These are phyloP conservation scores for Ichneumon xanthorius DNA, from an alignment of 2,888 invertebrate species.

Conservation along the genomic window DNA sequence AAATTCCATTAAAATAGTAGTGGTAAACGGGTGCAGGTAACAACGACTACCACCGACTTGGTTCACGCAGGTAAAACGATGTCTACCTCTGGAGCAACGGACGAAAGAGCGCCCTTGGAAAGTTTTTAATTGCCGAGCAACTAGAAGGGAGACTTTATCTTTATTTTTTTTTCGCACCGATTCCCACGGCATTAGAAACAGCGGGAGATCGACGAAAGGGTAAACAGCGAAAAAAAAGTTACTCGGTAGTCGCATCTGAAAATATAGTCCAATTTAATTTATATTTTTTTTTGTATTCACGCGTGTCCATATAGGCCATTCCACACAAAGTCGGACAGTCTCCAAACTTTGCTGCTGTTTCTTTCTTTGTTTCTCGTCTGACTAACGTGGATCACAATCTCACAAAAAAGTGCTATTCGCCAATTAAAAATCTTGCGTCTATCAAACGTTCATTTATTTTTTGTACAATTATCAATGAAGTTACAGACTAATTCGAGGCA, in stretches of 20 bases:
- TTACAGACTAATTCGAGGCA: background rate
- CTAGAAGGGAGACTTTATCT: constrained; percentile 16
- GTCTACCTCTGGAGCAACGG: constrained; percentile 44
- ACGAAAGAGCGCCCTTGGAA: constrained; percentile 61
- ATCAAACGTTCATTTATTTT: background rate
- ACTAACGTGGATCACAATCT: background rate
- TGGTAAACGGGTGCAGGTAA: constrained; percentile 13
- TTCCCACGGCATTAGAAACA: constrained; percentile 24
- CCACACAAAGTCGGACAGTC: background rate
- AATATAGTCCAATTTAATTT: constrained; percentile 36
- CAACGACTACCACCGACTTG: constrained; percentile 8
- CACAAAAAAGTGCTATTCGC: background rate
- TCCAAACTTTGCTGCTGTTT: background rate
- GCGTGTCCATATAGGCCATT: background rate
- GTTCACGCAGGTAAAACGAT: constrained; percentile 62
- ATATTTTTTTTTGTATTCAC: background rate
- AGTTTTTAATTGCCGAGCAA: constrained; percentile 67
- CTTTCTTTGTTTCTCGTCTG: background rate
- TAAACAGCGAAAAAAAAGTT: constrained; percentile 21
- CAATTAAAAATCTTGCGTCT: background rate
- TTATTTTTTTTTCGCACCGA: constrained; percentile 24
- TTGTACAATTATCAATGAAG: background rate
- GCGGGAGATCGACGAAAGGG: constrained; percentile 23
- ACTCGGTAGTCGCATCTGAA: constrained; percentile 18
- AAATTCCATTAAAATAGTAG: constrained; percentile 71